Evolutionary conservation across 1,140 invertebrate species (phyloP), one percentile per base, ranked within the genome.

Genomic region (Probaryconus sp.): DNA sequence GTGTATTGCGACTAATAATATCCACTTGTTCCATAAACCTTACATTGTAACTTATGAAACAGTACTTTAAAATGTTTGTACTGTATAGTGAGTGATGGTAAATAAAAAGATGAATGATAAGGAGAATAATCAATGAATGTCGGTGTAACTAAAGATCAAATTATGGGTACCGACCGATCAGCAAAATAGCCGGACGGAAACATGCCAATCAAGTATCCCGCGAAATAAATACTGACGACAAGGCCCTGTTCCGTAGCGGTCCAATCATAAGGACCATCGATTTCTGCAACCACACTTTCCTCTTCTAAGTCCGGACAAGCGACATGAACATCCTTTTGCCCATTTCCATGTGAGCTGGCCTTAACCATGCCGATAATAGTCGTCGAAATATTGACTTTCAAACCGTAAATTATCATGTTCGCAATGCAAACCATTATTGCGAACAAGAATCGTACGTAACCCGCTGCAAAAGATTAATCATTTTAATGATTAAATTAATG

Each of bases 351-450:
- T n/a, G n/a, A n/a, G n/a, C n/a, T 91, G 88, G 83, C n/a, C 5
- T 95, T 95, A 1, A 97, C 89, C 93, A 97, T 97, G 13, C 94
- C 94, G 3, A 97, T 93, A 82, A 96, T 93, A 0, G 94, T 92
- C 0, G 96, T 93, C 1, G 93, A 93, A 3, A 97, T 89, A 83
- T 97, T 97, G 11, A 95, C 94, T 79, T 97, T 95, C 58, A 96
- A 85, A 0, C 94, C 94, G 79, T 97, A 97, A 31, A 96, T 90
- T 55, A 97, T 93, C 83, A 85, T 84, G 50, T 87, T 87, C 38
- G 86, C 86, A n/a, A 87, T 81, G 80, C 85, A 87, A 18, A 87
- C 72, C 86, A 87, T 87, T 58, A 87, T 79, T 3, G 83, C 84
- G 24, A 83, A 87, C 2, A 84, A n/a, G 11, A 78, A 84, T 3